Evolutionary conservation across 1,140 invertebrate species (phyloP).

Genomic region (Drosophila repletoides): DNA sequence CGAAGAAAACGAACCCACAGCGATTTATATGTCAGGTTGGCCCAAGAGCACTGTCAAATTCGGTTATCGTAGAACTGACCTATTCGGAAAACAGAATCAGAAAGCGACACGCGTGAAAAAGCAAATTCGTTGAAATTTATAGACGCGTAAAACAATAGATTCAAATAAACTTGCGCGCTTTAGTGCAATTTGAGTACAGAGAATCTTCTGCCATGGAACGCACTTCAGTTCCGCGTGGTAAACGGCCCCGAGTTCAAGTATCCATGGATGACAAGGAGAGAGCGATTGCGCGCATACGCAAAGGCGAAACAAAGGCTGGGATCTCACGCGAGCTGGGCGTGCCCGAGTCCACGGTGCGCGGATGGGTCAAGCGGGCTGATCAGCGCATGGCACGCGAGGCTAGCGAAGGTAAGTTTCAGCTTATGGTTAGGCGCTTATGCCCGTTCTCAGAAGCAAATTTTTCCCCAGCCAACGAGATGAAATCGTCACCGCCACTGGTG

Average conservation of each 20-base stretch:
- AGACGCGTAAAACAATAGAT: constrained; percentile 18
- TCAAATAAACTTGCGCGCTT: background rate
- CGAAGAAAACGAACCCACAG: constrained; percentile 48
- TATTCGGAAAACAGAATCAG: constrained; percentile 28
- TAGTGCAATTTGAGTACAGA: background rate
- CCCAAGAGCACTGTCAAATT: constrained; percentile 44
- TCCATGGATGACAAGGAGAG: constrained; percentile 61
- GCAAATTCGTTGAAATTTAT: constrained; percentile 13
- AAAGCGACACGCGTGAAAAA: constrained; percentile 21
- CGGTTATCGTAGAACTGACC: background rate
- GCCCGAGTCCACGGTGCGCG: constrained; percentile 67
- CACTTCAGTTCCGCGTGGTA: constrained; percentile 54
- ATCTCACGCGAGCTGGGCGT: constrained; percentile 66
- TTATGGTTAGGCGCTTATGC: background rate
- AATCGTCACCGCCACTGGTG: background rate
- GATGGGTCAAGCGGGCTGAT: constrained; percentile 67
- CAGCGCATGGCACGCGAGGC: constrained; percentile 52
- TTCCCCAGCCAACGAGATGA: background rate
- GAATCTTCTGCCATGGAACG: constrained; percentile 40
- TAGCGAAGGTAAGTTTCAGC: constrained; percentile 16
- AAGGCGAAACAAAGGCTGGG: constrained; percentile 65
- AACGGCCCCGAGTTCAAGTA: constrained; percentile 60
- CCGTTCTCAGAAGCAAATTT: too few relatives aligned
- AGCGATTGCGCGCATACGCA: constrained; percentile 60
- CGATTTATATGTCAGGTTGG: constrained; percentile 66